Conservation (phyloP, 1,140 invertebrate genomes). For the Hyphantria cunea region DNA sequence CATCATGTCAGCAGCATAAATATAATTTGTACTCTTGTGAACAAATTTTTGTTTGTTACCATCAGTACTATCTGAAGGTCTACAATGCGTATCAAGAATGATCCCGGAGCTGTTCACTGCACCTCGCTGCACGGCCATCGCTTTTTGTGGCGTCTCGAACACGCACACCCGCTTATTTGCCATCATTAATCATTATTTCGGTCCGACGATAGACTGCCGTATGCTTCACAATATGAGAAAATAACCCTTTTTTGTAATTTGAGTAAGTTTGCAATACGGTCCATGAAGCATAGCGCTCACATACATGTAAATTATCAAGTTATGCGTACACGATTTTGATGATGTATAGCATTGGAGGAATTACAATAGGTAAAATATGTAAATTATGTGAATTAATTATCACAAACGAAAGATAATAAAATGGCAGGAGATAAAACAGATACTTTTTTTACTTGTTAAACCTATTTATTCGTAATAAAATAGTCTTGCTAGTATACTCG, state of each 20-base stretch:
- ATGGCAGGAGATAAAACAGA: too few species aligned
- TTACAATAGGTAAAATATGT: too few species aligned
- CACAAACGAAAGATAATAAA: too few species aligned
- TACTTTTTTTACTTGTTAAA: too few species aligned
- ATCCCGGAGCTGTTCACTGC: constrained; percentile 53
- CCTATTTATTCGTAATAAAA: too few species aligned
- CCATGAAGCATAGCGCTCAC: constrained; percentile 41
- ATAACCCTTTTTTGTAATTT: constrained; percentile 75
- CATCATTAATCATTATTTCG: constrained; percentile 81
- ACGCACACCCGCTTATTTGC: constrained; percentile 77
- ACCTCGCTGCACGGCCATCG: constrained; percentile 50
- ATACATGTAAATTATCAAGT: constrained; percentile 47
- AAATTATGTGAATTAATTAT: too few species aligned
- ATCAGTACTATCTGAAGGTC: constrained; percentile 20
- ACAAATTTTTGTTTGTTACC: constrained; percentile 18
- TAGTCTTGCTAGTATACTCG: too few species aligned
- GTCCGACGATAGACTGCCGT: constrained; percentile 55
- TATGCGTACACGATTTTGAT: constrained; percentile 16
- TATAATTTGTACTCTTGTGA: background rate
- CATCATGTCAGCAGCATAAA: too few species aligned
- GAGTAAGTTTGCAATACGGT: constrained; percentile 48
- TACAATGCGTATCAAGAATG: constrained; percentile 25
- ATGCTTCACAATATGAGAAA: constrained; percentile 72
- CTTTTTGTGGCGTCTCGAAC: constrained; percentile 58
- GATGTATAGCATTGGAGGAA: too few species aligned